phyloP scores from a whole-genome alignment of 2,797 vertebrate genomes.

The Mus minutoides region DNA sequence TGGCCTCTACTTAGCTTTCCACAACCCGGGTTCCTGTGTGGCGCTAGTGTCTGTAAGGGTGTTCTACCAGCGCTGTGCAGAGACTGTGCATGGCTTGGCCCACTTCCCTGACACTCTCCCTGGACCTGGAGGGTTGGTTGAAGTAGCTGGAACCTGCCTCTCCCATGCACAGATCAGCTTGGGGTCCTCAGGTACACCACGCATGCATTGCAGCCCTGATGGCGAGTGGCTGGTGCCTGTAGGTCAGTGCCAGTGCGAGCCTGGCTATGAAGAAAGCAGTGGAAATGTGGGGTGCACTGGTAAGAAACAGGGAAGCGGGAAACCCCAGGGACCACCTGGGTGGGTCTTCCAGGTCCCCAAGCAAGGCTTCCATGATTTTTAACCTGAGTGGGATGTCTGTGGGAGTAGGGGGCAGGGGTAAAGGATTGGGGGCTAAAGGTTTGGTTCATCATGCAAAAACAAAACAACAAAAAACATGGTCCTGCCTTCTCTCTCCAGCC shows the following conservation, averaged over 20 bases:
- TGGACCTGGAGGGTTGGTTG: conserved; percentile 80
- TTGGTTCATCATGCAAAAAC: background rate
- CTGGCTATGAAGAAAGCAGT: conserved; percentile 85
- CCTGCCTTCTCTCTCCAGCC: conserved; percentile 76
- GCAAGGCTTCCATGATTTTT: background rate
- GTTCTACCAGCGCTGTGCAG: conserved; percentile 87
- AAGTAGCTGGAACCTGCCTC: conserved; percentile 85
- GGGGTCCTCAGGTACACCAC: conserved; percentile 74
- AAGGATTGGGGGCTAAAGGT: accelerated
- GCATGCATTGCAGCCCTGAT: conserved; percentile 87
- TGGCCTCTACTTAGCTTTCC: conserved; percentile 89
- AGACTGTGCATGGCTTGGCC: conserved; percentile 82
- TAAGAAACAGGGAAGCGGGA: conserved; percentile 77
- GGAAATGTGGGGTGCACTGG: conserved; percentile 80
- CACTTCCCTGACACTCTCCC: conserved; percentile 85
- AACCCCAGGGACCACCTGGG: conserved; percentile 34
- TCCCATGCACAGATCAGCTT: conserved; percentile 76
- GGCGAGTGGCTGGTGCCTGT: conserved; percentile 88
- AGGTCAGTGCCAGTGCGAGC: conserved; percentile 85
- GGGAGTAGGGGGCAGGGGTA: background rate
- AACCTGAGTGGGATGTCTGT: background rate
- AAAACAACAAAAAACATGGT: background rate
- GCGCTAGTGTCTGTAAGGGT: conserved; percentile 88
- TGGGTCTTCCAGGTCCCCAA: background rate
- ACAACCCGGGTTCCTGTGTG: conserved; percentile 88